Conservation (phyloP, 2,113 vertebrate species). For the Calidris pygmaea region DNA sequence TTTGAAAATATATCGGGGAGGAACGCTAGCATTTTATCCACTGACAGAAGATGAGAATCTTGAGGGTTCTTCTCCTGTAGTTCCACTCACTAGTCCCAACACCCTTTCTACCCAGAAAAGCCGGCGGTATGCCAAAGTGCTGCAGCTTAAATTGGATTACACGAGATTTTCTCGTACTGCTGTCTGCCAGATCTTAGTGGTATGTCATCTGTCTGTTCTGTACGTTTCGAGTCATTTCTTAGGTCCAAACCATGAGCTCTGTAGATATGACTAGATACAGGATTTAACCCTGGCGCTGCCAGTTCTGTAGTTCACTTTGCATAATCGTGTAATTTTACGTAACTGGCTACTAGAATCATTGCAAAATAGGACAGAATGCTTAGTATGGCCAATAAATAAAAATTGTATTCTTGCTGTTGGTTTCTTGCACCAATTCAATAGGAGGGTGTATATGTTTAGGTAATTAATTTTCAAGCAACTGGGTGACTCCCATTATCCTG, state of each 20-base stretch:
- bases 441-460: background rate
- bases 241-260: background rate
- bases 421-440: background rate
- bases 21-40: background rate
- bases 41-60: background rate
- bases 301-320: background rate
- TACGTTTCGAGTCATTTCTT: background rate
- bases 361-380: background rate
- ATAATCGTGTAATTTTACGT: background rate
- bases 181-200: background rate
- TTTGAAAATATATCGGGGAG: background rate
- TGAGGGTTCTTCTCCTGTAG: background rate
- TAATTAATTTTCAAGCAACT: background rate
- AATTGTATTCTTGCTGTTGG: background rate
- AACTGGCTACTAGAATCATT: background rate
- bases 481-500: background rate
- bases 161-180: background rate
- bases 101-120: background rate
- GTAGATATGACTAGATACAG: background rate
- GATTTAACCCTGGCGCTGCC: background rate
- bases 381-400: background rate
- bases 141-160: background rate
- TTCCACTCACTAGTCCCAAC: background rate
- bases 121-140: background rate
- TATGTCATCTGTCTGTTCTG: background rate